A percentile compares a stretch with the other conserved stretches of the same genome.
Evolutionary conservation across 1,140 invertebrate species (phyloP).

Genomic region (Hestina assimilis): DNA sequence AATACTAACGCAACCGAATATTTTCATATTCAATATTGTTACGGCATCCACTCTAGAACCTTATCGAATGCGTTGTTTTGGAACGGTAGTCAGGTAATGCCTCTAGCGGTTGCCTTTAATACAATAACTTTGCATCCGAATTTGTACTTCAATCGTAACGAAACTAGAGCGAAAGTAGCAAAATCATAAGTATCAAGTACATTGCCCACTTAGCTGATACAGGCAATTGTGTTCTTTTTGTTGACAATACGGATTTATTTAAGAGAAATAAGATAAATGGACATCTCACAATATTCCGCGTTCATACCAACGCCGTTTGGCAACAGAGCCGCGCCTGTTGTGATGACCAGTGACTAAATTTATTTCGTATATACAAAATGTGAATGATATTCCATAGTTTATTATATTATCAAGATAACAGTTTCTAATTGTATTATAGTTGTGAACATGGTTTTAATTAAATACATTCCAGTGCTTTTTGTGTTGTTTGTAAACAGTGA

Average conservation of each 20-base stretch:
- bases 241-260: slow-evolving; percentile 74
- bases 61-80: slow-evolving; percentile 58
- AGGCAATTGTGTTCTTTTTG: slow-evolving; percentile 62
- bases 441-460: slow-evolving; percentile 52
- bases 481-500: slow-evolving; percentile 48
- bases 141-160: slow-evolving; percentile 30
- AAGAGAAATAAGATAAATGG: slow-evolving; percentile 76
- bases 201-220: slow-evolving; percentile 43
- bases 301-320: slow-evolving; percentile 48
- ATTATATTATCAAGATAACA: no score
- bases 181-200: neutral
- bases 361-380: slow-evolving; percentile 40
- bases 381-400: slow-evolving; percentile 44
- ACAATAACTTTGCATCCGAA: slow-evolving; percentile 18
- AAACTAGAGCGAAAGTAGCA: slow-evolving; percentile 39
- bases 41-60: slow-evolving; percentile 51
- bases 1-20: slow-evolving; percentile 33
- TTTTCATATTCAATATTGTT: slow-evolving; percentile 39
- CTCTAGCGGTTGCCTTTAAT: neutral
- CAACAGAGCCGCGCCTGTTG: slow-evolving; percentile 32
- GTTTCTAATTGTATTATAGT: no score
- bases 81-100: slow-evolving; percentile 37
- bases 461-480: slow-evolving; percentile 51
- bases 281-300: slow-evolving; percentile 60
- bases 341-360: neutral